phyloP scores from a whole-genome alignment of 1,140 invertebrate species.

The Steinernema feltiae region DNA sequence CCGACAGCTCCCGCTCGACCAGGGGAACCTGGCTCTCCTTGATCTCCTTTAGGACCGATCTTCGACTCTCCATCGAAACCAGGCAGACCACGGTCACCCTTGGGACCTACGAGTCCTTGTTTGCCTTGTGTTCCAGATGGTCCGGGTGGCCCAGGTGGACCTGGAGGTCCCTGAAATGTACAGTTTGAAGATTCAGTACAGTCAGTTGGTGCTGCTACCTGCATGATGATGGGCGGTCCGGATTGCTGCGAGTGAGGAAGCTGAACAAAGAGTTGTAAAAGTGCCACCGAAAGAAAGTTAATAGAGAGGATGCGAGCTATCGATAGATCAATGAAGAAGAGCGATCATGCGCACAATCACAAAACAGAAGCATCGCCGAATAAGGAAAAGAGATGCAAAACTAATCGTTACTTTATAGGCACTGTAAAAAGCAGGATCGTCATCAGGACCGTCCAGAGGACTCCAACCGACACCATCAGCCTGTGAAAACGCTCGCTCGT shows the following conservation, averaged over 20 bases:
- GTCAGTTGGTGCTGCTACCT: not conserved
- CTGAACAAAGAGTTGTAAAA: slow-evolving; percentile 7
- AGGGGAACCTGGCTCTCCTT: slow-evolving; percentile 36
- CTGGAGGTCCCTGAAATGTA: slow-evolving; percentile 47
- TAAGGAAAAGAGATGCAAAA: not conserved
- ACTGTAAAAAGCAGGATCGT: slow-evolving; percentile 27
- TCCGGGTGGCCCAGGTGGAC: slow-evolving; percentile 46
- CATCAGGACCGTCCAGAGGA: slow-evolving; percentile 17
- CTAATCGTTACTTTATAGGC: slow-evolving; percentile 19
- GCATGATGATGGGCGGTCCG: slow-evolving; percentile 20
- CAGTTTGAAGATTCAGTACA: slow-evolving; percentile 17
- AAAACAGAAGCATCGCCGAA: slow-evolving; percentile 6
- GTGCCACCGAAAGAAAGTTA: not conserved
- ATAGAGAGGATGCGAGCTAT: not conserved
- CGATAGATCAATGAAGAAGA: too few species aligned
- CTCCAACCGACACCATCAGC: slow-evolving; percentile 24
- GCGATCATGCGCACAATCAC: slow-evolving; percentile 3
- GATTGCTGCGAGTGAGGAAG: slow-evolving; percentile 19
- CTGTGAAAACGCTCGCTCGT: slow-evolving; percentile 10
- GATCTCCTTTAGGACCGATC: slow-evolving; percentile 51
- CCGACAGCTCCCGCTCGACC: slow-evolving; percentile 29
- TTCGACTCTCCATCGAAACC: slow-evolving; percentile 56
- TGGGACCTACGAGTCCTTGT: slow-evolving; percentile 32
- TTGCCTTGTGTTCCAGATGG: slow-evolving; percentile 32
- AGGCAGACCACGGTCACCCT: slow-evolving; percentile 50